Percentiles rank a stretch among this genome's conserved stretches.
Conservation (phyloP, 2,888 invertebrate genomes). For the Omphaloscelis lunosa region DNA sequence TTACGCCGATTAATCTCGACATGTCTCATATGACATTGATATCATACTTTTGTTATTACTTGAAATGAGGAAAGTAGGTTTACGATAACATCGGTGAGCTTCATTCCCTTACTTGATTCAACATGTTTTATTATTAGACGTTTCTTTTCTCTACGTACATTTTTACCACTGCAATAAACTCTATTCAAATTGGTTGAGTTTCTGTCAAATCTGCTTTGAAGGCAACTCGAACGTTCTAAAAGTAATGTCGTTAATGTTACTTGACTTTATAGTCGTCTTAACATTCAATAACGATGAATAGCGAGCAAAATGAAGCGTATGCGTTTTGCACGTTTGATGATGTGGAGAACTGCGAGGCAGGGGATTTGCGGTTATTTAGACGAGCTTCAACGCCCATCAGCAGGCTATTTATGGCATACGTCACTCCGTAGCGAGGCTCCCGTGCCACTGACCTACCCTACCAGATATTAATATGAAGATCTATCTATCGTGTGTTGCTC, state of each 20-base stretch:
- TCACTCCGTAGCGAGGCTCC: conserved; percentile 67
- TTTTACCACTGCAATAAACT: conserved; percentile 12
- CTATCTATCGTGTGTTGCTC: conserved; percentile 45
- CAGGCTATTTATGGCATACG: conserved; percentile 77
- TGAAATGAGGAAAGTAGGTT: conserved; percentile 44
- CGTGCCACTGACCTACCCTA: conserved; percentile 84
- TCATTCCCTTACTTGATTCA: conserved; percentile 1
- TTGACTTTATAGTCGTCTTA: conserved; percentile 17
- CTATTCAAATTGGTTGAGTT: conserved; percentile 5
- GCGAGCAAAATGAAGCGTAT: conserved; percentile 44
- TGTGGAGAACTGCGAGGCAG: conserved; percentile 64
- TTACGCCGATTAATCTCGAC: conserved; percentile 87
- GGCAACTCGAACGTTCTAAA: conserved; percentile 2
- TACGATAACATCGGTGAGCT: conserved; percentile 20
- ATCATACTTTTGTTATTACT: conserved; percentile 47
- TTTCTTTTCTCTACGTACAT: background rate
- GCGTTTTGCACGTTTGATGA: conserved; percentile 45
- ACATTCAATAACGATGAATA: conserved; percentile 46
- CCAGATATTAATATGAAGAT: conserved; percentile 70
- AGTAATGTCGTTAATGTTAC: background rate
- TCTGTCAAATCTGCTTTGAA: conserved; percentile 6
- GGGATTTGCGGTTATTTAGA: conserved; percentile 77
- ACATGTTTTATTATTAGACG: background rate
- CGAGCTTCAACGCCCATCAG: conserved; percentile 69
- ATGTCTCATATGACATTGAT: conserved; percentile 74